Percentiles rank a stretch among this genome's conserved stretches.
Conservation (phyloP, 2,888 invertebrate species). For the Diarsia rubi region DNA sequence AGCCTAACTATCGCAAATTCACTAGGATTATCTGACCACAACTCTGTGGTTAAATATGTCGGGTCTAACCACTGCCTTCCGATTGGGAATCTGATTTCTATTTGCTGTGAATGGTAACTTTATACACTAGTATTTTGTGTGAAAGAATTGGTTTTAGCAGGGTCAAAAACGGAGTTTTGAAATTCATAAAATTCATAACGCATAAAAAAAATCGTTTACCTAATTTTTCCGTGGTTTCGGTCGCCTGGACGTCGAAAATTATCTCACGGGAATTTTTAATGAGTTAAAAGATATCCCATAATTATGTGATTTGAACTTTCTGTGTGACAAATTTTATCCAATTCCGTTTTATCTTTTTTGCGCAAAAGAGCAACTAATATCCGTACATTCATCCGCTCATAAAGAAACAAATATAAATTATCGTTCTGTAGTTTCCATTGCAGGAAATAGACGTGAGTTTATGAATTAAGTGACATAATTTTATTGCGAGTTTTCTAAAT, state of each 20-base stretch:
- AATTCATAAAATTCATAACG: neutral
- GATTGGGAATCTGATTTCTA: slow-evolving; percentile 37
- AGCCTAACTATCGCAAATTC: slow-evolving; percentile 39
- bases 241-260: neutral
- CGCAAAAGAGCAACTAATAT: neutral
- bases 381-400: neutral
- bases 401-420: too few species aligned
- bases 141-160: neutral
- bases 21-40: slow-evolving; percentile 52
- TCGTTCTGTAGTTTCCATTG: too few species aligned
- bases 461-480: too few species aligned
- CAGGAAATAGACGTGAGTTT: too few species aligned
- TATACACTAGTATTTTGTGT: neutral
- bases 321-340: neutral
- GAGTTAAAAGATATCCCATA: neutral
- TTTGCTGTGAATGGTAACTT: neutral
- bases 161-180: neutral
- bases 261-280: neutral
- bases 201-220: too few species aligned
- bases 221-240: too few species aligned
- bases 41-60: slow-evolving; percentile 29
- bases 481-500: too few species aligned
- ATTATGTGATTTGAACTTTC: neutral
- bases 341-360: neutral
- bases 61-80: slow-evolving; percentile 45